Base-by-base conservation (phyloP, 2,113 vertebrate species). In the Neodontobutis hainanensis region DNA sequence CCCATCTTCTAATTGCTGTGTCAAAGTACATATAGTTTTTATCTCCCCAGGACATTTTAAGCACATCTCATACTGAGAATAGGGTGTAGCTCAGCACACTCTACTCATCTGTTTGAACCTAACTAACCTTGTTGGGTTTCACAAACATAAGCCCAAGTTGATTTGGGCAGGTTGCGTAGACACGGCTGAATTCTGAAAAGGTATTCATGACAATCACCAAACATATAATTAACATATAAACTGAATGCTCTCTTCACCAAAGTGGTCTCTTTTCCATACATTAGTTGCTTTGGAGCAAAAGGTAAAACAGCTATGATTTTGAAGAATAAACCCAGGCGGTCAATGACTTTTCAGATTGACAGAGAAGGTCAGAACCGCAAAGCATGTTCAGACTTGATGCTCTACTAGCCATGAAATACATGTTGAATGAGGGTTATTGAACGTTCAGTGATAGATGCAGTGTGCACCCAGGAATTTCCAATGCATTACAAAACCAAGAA, bases 21-120 rank as follows among this genome's bases (percentile, higher is more conserved):
- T 84, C 85, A 91, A 88, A 87, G 90, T 91, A 63, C 87, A 77
- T 56, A 38, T 51, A 59, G 61, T 62, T 82, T 8, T 78, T 53
- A 85, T 71, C 65, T 36, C 57, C 73, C 6, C 48, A 38, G 68
- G 27, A 14, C 67, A 73, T 60, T 73, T 68, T 52, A 11, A 72
- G 58, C 36, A 78, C 68, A 73, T 78, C 43, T 57, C 47, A 73
- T 77, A 69, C 46, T 51, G 56, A 61, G 36, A 81, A 75, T 61
- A 49, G 7, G 40, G 15, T 66, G 19, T 4, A 55, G 49, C 46
- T 60, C 16, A 68, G 55, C 0, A 55, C 45, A 45, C 58, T 55
- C n/a, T 45, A 11, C 67, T 61, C 16, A 15, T 16, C 42, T 5
- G 11, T 38, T 61, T 43, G 45, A 53, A 63, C 58, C 15, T 68